phyloP scores from a whole-genome alignment of 2,113 vertebrate genomes.

The Prunella fulvescens region DNA sequence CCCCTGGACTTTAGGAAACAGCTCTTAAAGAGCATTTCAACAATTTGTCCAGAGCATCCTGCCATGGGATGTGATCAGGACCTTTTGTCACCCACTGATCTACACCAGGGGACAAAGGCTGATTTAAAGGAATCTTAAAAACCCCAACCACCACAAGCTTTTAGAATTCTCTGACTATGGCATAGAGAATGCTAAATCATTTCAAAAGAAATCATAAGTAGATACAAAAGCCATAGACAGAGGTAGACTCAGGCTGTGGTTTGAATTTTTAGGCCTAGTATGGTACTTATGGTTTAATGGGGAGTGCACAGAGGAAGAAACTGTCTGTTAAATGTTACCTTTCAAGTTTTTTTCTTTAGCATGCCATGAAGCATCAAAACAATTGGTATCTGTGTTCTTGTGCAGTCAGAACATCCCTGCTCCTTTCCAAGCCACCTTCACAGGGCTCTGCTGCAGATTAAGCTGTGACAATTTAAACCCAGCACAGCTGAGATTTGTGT shows the following conservation, averaged over 20 bases:
- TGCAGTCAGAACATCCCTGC: neutral
- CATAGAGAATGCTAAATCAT: fast-evolving
- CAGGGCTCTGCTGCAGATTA: neutral
- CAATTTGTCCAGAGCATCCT: neutral
- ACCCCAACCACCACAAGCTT: neutral
- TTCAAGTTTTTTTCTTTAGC: neutral
- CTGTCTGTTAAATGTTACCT: neutral
- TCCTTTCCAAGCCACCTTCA: neutral
- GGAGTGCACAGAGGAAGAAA: neutral
- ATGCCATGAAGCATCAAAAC: neutral
- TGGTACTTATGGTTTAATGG: neutral
- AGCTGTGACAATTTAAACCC: neutral
- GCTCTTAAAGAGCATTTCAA: constrained; percentile 43
- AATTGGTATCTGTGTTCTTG: neutral
- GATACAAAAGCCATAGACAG: neutral
- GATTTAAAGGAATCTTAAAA: neutral
- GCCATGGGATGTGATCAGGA: constrained; percentile 13
- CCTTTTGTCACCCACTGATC: neutral
- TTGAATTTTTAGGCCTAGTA: neutral
- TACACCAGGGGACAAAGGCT: neutral
- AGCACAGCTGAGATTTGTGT: neutral
- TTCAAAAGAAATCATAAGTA: neutral
- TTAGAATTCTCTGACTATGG: neutral
- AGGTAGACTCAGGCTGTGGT: neutral
- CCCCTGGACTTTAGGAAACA: constrained; percentile 5